Evolutionary conservation across 2,113 vertebrate genomes (phyloP).

Genomic region (Burhinus bistriatus): DNA sequence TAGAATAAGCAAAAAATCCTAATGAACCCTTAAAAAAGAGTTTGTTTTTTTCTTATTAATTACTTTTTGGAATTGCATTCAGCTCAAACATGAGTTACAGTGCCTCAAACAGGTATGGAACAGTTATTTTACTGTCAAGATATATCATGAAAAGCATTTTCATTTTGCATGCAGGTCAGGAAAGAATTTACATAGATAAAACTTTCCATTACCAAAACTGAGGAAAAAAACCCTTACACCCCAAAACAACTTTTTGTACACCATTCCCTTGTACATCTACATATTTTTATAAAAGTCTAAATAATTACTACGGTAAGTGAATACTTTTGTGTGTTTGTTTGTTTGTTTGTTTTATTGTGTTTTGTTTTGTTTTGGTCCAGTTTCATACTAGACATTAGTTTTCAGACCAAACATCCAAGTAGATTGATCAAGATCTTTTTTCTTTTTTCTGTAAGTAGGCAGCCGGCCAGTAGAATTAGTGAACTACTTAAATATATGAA

Average conservation of each 20-base stretch:
- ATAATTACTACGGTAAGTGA: neutral
- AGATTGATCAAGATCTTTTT: neutral
- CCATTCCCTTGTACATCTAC: neutral
- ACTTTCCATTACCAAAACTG: neutral
- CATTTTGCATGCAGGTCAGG: neutral
- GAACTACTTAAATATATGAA: neutral
- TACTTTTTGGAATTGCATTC: neutral
- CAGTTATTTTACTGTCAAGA: neutral
- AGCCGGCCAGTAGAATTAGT: neutral
- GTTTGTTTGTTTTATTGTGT: neutral
- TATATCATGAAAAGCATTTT: neutral
- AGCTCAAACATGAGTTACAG: neutral
- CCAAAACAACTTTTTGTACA: neutral
- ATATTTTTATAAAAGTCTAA: neutral
- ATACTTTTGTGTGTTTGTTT: neutral
- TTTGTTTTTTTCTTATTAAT: neutral
- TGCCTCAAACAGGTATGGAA: neutral
- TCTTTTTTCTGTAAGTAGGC: neutral
- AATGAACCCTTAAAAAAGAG: neutral
- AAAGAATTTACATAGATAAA: neutral
- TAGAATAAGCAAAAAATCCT: neutral
- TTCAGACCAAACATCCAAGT: neutral
- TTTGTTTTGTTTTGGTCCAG: neutral
- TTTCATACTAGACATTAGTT: neutral
- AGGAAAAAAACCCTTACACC: accelerated